Conservation (phyloP, 2,797 vertebrate species). For the Schizothorax lantsangensis region DNA sequence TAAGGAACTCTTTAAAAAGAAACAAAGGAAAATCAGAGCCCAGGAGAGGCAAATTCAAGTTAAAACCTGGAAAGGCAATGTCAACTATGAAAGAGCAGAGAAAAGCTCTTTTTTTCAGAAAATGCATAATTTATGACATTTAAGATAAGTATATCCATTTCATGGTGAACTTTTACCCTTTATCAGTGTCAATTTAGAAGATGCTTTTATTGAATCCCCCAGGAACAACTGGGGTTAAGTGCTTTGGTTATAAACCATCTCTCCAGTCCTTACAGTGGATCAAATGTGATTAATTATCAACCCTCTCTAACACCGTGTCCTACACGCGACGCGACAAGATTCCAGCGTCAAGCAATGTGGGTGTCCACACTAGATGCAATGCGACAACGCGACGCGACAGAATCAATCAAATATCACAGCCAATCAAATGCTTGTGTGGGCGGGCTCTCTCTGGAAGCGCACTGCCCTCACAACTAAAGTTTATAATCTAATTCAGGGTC, state of each 20-base stretch:
- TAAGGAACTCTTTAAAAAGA: background rate
- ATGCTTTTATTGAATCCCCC: background rate
- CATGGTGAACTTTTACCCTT: background rate
- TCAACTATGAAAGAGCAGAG: background rate
- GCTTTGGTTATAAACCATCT: background rate
- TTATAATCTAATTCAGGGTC: background rate
- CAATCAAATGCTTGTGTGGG: background rate
- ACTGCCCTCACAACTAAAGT: background rate
- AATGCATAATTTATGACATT: background rate
- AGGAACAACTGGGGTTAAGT: background rate
- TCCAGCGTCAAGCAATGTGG: background rate
- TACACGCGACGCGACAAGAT: background rate
- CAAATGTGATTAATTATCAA: background rate
- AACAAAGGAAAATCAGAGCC: background rate
- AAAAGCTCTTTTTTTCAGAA: background rate
- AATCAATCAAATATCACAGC: background rate
- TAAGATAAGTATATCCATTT: slow-evolving; percentile 4
- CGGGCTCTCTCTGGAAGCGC: background rate
- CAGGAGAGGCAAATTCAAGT: background rate
- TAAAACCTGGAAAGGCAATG: background rate
- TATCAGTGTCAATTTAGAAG: background rate
- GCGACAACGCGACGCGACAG: background rate
- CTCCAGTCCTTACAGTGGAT: background rate
- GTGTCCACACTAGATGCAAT: background rate
- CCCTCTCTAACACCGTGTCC: background rate